Evolutionary conservation across 2,113 vertebrate species (phyloP).

Genomic region (human (Homo sapiens)): GRCh38 chrX:141702001-141702500

Average conservation of each 20-base stretch:
- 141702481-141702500: not conserved
- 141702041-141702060: not conserved
- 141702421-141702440: not conserved
- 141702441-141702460: not conserved
- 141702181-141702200: not conserved
- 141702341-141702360: not conserved
- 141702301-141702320: not conserved
- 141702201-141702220: not conserved
- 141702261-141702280: not conserved
- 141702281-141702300: not conserved
- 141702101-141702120: not conserved
- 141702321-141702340: not conserved
- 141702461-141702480: not conserved
- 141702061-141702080: not conserved
- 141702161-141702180: not conserved
- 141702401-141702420: not conserved
- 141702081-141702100: not conserved
- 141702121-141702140: not conserved
- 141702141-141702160: not conserved
- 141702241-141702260: not conserved
- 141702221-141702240: not conserved
- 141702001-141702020: not conserved
- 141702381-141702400: not conserved
- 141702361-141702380: not conserved
- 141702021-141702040: not conserved